Percentiles rank a stretch among this genome's conserved stretches.
phyloP scores from a whole-genome alignment of 2,888 invertebrate genomes.

The Calameuta pallipes region DNA sequence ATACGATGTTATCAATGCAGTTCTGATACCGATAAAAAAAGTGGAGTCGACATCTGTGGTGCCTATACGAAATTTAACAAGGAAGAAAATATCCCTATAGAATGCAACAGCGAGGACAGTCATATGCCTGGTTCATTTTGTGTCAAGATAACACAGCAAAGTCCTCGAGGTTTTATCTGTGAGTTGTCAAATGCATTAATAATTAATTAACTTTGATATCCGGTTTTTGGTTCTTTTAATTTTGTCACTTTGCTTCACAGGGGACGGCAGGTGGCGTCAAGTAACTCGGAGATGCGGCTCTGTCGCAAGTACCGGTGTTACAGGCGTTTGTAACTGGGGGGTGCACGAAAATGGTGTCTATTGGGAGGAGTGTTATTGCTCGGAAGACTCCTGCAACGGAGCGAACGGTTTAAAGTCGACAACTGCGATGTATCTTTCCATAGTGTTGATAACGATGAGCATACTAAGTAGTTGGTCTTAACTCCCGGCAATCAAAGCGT shows the following conservation, averaged over 20 bases:
- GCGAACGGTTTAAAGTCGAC: slow-evolving; percentile 36
- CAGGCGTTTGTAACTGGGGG: slow-evolving; percentile 97
- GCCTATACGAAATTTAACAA: slow-evolving; percentile 88
- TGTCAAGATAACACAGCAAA: slow-evolving; percentile 93
- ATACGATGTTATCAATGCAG: slow-evolving; percentile 96
- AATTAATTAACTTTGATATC: not conserved
- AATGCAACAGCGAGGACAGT: slow-evolving; percentile 94
- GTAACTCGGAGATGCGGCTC: slow-evolving; percentile 91
- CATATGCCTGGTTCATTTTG: slow-evolving; percentile 96
- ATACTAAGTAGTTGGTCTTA: not conserved
- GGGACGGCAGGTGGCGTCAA: slow-evolving; percentile 95
- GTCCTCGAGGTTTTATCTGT: slow-evolving; percentile 95
- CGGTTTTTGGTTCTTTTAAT: slow-evolving; percentile 3
- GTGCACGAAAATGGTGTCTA: slow-evolving; percentile 94
- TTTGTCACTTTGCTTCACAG: slow-evolving; percentile 68
- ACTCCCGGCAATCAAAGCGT: not conserved
- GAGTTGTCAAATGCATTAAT: slow-evolving; percentile 66
- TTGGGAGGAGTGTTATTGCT: slow-evolving; percentile 97
- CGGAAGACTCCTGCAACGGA: slow-evolving; percentile 87
- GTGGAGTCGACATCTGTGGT: slow-evolving; percentile 87
- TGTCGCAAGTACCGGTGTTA: slow-evolving; percentile 90
- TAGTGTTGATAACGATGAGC: not conserved
- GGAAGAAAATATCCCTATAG: slow-evolving; percentile 87
- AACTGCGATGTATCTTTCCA: not conserved
- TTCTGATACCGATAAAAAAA: slow-evolving; percentile 81